phyloP scores from a whole-genome alignment of 2,888 invertebrate species.

The Aporophyla lueneburgensis region DNA sequence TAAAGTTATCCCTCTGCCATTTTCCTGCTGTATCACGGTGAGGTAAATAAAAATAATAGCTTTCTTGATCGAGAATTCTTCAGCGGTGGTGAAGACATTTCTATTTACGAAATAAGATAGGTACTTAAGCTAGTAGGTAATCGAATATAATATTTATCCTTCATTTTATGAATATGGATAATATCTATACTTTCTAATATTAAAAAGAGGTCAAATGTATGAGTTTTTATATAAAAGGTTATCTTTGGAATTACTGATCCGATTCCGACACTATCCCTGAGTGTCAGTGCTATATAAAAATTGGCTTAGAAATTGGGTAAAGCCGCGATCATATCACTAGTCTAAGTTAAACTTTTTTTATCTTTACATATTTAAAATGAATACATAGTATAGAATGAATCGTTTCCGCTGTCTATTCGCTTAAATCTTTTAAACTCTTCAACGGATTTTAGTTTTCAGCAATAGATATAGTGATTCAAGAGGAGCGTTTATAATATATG shows the following conservation, averaged over 20 bases:
- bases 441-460: no score
- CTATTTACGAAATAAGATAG: slow-evolving; percentile 17
- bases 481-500: no score
- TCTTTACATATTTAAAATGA: no score
- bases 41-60: slow-evolving; percentile 48
- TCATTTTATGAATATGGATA: not conserved
- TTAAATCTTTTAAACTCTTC: no score
- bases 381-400: no score
- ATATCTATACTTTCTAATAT: not conserved
- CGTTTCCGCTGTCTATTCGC: no score
- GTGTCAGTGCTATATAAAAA: not conserved
- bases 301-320: not conserved
- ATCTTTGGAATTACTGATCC: not conserved
- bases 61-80: slow-evolving; percentile 35
- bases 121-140: slow-evolving; percentile 6
- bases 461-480: no score
- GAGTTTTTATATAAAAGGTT: not conserved
- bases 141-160: not conserved
- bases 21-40: slow-evolving; percentile 55
- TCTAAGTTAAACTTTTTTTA: no score
- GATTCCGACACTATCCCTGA: not conserved
- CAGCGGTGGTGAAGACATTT: slow-evolving; percentile 35
- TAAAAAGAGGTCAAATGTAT: not conserved
- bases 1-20: slow-evolving; percentile 53
- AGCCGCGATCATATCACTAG: not conserved